These are phyloP conservation scores for Petaurus breviceps DNA, from an alignment of 2,113 vertebrate species.

Conservation along the genomic window DNA sequence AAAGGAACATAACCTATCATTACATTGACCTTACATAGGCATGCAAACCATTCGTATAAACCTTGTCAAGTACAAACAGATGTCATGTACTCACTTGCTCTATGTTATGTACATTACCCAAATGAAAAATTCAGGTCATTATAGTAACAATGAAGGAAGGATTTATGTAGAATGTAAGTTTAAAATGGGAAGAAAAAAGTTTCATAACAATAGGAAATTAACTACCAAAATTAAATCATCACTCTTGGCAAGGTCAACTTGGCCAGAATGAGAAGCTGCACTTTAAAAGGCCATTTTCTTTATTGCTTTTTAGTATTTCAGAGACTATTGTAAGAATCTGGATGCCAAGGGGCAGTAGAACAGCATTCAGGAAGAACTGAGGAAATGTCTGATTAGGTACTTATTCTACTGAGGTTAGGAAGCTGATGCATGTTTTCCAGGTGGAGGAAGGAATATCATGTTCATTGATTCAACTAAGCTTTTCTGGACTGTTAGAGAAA, in stretches of 20 bases:
- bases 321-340: neutral
- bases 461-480: neutral
- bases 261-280: constrained; percentile 13
- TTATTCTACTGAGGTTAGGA: constrained; percentile 20
- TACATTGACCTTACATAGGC: neutral
- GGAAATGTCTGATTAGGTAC: constrained; percentile 9
- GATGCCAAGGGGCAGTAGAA: constrained; percentile 1
- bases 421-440: neutral
- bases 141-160: neutral
- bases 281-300: constrained; percentile 49
- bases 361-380: neutral
- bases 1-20: neutral
- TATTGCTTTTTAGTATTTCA: constrained; percentile 23
- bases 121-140: constrained; percentile 2
- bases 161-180: neutral
- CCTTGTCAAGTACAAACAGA: neutral
- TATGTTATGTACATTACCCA: neutral
- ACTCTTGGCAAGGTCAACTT: constrained; percentile 16
- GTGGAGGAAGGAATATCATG: neutral
- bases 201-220: constrained; percentile 24
- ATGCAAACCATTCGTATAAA: neutral
- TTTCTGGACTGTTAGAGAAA: constrained; percentile 27
- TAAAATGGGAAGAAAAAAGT: constrained; percentile 20
- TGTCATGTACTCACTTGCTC: neutral
- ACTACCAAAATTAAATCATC: constrained; percentile 23